Base-by-base conservation (phyloP, 1,140 invertebrate genomes). In the Solenopsis fugax region DNA sequence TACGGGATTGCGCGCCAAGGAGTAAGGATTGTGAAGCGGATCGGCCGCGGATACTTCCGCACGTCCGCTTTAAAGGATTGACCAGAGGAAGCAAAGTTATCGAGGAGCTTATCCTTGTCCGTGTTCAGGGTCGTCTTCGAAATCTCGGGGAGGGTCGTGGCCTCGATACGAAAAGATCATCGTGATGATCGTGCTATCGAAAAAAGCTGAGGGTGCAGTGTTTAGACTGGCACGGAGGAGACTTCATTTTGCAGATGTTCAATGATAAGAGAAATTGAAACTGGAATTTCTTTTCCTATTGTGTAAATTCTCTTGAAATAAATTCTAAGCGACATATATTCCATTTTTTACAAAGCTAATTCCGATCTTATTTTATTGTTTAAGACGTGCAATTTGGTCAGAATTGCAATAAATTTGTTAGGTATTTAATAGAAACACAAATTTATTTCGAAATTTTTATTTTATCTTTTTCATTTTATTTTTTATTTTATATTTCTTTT, bases 31-130 rank as follows among this genome's bases (percentile, higher is more conserved):
- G 77, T 54, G 52, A 58, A 76, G 24, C 41, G 41, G 21, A 80
- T 82, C 24, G 67, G 37, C 16, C 37, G 41, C 6, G n/a, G 29
- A 54, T 72, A 77, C 50, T 90, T 82, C 80, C 75, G 56, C 81
- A 81, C 62, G 89, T 90, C 58, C 56, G 80, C 89, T 90, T 90
- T 90, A 90, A 90, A 88, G 89, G 62, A 90, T 90, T 67, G 89
- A 90, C 89, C 89, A 58, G 50, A n/a, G 81, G 21, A 71, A 50
- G 62, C 77, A 37, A 69, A 86, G 76, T 82, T 82, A 76, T 76
- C 82, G 60, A 24, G 34, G 10, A 29, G 72, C 72, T 78, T 85
- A 85, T 84, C 60, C 73, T 78, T 78, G 82, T 52, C 18, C 60
- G 45, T 48, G 58, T 65, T 85, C 82, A 78, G 75, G 75, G 82